Evolutionary conservation across 2,797 vertebrate genomes (phyloP).

Genomic region (Xenentodon cancila): DNA sequence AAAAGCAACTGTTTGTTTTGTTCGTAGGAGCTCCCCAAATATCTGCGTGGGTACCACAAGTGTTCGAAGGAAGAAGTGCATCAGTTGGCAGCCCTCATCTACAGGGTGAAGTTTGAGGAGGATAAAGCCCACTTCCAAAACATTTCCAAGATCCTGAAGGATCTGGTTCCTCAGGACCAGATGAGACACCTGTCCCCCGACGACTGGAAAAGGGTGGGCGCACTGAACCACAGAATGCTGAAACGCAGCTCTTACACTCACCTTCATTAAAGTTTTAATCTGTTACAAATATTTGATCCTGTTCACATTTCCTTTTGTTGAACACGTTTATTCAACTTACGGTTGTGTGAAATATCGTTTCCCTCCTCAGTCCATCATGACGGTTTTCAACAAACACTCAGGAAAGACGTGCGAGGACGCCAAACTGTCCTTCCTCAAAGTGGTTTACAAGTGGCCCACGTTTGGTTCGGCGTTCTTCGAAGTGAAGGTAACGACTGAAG

Average conservation of each 20-base stretch:
- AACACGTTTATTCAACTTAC: too few relatives aligned
- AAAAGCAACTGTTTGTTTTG: not conserved
- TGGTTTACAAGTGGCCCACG: conserved; percentile 95
- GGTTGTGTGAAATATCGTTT: not conserved
- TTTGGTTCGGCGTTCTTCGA: conserved; percentile 99
- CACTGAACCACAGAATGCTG: not conserved
- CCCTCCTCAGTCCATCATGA: conserved; percentile 86
- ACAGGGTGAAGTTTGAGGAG: conserved; percentile 94
- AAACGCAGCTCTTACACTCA: not conserved
- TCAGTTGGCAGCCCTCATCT: conserved; percentile 93
- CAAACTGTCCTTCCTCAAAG: conserved; percentile 93
- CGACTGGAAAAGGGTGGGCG: conserved; percentile 94
- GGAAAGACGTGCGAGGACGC: conserved; percentile 93
- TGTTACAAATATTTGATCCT: too few relatives aligned
- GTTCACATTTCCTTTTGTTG: too few relatives aligned
- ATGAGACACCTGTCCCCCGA: conserved; percentile 91
- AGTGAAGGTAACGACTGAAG: conserved; percentile 88
- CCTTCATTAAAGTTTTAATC: too few relatives aligned
- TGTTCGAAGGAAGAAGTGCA: conserved; percentile 92
- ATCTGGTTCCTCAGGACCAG: conserved; percentile 94
- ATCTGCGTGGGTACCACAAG: conserved; percentile 96
- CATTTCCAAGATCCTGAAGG: conserved; percentile 92
- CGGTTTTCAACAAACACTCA: conserved; percentile 92
- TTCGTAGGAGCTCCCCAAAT: conserved; percentile 93
- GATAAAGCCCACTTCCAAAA: conserved; percentile 94